phyloP scores from a whole-genome alignment of 2,797 vertebrate species.

The Anisognathus igniventris region DNA sequence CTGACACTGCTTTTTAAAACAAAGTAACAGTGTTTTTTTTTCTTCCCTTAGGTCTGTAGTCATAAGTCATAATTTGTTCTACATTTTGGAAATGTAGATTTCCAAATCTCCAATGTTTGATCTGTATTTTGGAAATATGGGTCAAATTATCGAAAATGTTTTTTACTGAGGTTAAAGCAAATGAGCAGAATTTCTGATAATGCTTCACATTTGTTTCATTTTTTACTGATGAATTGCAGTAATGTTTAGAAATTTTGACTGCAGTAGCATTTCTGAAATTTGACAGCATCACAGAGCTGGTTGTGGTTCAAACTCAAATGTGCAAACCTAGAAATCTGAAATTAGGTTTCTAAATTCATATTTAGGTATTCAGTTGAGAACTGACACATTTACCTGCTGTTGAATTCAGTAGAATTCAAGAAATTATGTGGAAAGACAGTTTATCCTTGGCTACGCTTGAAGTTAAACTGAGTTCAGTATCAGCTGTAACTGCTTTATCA shows the following conservation, averaged over 20 bases:
- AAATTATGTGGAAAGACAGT: neutral
- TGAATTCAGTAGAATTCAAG: neutral
- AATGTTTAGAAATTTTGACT: neutral
- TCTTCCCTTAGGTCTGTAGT: neutral
- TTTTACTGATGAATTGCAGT: neutral
- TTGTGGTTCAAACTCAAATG: neutral
- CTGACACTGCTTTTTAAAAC: neutral
- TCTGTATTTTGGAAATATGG: neutral
- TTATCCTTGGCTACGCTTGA: slow-evolving; percentile 49
- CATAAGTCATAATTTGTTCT: neutral
- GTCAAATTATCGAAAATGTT: neutral
- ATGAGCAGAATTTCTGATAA: neutral
- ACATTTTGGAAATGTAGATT: neutral
- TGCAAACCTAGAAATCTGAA: neutral
- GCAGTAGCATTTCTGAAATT: neutral
- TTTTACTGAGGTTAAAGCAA: neutral
- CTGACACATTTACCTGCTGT: neutral
- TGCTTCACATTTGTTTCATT: neutral
- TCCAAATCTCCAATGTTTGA: neutral
- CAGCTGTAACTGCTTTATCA: slow-evolving; percentile 51
- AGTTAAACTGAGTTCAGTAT: slow-evolving; percentile 38
- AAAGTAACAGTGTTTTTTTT: neutral
- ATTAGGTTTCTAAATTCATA: neutral
- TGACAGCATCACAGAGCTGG: neutral
- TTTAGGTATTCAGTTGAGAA: neutral